Percentiles rank a stretch among this genome's conserved stretches.
phyloP scores from a whole-genome alignment of 2,113 vertebrate genomes.

The Pandion haliaetus region DNA sequence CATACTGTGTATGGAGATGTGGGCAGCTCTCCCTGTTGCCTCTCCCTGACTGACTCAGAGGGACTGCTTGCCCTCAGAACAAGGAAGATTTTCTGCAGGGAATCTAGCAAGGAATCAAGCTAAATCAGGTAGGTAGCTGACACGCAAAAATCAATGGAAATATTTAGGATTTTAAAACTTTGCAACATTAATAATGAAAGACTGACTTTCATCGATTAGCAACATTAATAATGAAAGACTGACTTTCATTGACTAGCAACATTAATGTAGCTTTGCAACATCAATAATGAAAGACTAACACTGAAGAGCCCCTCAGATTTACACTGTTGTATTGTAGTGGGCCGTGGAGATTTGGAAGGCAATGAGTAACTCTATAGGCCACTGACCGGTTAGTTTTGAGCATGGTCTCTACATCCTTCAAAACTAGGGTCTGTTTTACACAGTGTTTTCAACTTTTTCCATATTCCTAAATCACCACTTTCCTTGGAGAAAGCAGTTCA shows the following conservation, averaged over 20 bases:
- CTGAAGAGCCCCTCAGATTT: background rate
- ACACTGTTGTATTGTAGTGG: background rate
- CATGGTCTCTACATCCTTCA: background rate
- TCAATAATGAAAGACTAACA: background rate
- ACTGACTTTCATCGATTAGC: background rate
- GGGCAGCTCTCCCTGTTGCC: background rate
- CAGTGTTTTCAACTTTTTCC: background rate
- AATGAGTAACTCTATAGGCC: background rate
- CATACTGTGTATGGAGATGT: background rate
- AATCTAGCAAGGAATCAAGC: background rate
- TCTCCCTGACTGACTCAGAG: background rate
- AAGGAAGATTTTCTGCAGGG: background rate
- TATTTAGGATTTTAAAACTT: background rate
- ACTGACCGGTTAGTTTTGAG: background rate
- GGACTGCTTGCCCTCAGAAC: background rate
- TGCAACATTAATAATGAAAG: background rate
- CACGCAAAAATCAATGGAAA: background rate
- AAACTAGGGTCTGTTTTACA: background rate
- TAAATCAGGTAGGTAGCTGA: background rate
- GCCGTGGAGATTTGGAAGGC: background rate
- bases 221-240: background rate
- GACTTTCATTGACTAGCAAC: background rate
- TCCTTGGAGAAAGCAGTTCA: background rate
- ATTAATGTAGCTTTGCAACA: background rate
- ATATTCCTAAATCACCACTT: background rate